A percentile compares a stretch with the other conserved stretches of the same genome.
These are phyloP conservation scores for Gasteruption jaculator DNA, from an alignment of 2,888 invertebrate genomes.

Conservation along the genomic window DNA sequence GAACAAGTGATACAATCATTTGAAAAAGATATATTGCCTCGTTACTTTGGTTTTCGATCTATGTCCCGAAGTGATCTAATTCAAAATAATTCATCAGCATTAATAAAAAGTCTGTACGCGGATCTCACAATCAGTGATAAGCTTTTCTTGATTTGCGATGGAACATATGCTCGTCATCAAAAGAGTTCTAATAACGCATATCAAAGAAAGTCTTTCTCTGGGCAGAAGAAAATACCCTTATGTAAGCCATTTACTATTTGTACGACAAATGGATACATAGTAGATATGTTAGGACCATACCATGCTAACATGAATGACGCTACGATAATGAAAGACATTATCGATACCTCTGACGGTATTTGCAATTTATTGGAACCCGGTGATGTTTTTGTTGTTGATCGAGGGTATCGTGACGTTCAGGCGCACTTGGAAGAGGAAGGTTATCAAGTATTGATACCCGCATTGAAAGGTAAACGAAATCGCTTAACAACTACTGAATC, in stretches of 20 bases:
- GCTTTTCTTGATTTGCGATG: too few species aligned
- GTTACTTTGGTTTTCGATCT: too few species aligned
- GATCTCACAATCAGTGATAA: too few species aligned
- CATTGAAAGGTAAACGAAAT: slow-evolving; percentile 26
- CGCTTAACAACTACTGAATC: slow-evolving; percentile 24
- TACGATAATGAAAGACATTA: slow-evolving; percentile 21
- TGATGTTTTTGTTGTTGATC: slow-evolving; percentile 24
- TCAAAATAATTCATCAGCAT: too few species aligned
- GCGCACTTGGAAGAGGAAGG: slow-evolving; percentile 14
- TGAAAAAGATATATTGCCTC: too few species aligned
- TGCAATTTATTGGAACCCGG: slow-evolving; percentile 18
- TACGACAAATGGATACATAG: slow-evolving; percentile 23
- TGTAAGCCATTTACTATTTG: slow-evolving; percentile 28
- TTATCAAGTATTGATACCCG: slow-evolving; percentile 27
- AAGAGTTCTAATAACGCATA: slow-evolving; percentile 18
- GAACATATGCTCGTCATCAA: slow-evolving; percentile 16
- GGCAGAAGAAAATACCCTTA: slow-evolving; percentile 25
- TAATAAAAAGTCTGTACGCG: too few species aligned
- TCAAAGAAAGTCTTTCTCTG: slow-evolving; percentile 19
- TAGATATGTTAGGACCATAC: slow-evolving; percentile 23
- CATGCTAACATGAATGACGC: slow-evolving; percentile 24
- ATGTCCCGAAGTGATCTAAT: too few species aligned
- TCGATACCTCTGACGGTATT: slow-evolving; percentile 18
- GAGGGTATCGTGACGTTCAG: slow-evolving; percentile 26
- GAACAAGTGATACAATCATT: too few species aligned